Conservation (phyloP, 2,888 invertebrate species). For the Criorhina ranunculi region DNA sequence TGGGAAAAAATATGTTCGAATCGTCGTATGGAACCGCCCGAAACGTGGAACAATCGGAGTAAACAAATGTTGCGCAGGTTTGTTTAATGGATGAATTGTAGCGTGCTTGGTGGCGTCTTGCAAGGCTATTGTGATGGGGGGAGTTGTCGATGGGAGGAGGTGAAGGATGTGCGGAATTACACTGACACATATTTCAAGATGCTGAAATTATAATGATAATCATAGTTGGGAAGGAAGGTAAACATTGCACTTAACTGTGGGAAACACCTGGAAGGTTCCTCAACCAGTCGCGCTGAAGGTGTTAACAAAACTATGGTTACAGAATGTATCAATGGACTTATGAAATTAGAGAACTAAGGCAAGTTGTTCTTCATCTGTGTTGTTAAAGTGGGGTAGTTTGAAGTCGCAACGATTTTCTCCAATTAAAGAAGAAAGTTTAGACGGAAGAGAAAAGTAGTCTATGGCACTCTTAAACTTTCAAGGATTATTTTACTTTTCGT, state of each 20-base stretch:
- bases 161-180: slow-evolving; percentile 17
- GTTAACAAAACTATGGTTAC: neutral
- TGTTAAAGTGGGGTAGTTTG: no score
- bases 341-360: no score
- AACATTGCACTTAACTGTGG: slow-evolving; percentile 3
- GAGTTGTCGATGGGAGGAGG: neutral
- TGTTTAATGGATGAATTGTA: slow-evolving; percentile 54
- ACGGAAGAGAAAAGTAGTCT: no score
- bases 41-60: slow-evolving; percentile 67
- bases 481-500: no score
- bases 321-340: no score
- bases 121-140: slow-evolving; percentile 59
- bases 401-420: no score
- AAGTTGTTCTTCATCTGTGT: no score
- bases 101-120: slow-evolving; percentile 37
- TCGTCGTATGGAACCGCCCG: slow-evolving; percentile 14
- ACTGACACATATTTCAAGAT: slow-evolving; percentile 72
- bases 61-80: slow-evolving; percentile 66
- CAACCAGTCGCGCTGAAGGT: neutral
- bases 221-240: neutral
- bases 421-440: no score
- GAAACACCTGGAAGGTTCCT: neutral
- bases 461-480: no score
- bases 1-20: slow-evolving; percentile 46
- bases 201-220: slow-evolving; percentile 55